A percentile compares a stretch with the other conserved stretches of the same genome.
Conservation (phyloP, 1,140 invertebrate genomes). For the Maconellicoccus hirsutus region DNA sequence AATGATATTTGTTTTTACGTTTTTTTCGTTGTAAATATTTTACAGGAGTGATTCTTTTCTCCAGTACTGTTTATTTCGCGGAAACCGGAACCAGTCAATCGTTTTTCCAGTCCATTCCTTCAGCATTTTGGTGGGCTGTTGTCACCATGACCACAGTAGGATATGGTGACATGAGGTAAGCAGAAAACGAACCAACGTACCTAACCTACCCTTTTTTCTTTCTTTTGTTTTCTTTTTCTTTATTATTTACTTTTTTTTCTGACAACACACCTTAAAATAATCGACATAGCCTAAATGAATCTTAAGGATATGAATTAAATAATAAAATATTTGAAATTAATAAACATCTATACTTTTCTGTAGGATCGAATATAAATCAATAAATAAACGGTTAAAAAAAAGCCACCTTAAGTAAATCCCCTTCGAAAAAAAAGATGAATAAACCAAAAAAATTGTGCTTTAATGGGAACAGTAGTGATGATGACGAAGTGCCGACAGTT, state of each 20-base stretch:
- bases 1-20: conserved; percentile 5
- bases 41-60: conserved; percentile 98
- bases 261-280: too few species aligned
- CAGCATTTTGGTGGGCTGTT: conserved; percentile 98
- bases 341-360: too few species aligned
- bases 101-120: conserved; percentile 97
- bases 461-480: neutral
- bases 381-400: too few species aligned
- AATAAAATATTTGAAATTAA: too few species aligned
- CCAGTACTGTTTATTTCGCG: conserved; percentile 97
- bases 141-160: conserved; percentile 98
- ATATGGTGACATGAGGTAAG: conserved; percentile 95
- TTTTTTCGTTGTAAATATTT: conserved; percentile 34
- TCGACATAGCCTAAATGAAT: neutral
- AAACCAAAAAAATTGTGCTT: neutral
- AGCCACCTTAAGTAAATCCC: too few species aligned
- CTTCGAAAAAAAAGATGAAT: too few species aligned
- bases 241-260: too few species aligned
- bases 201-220: neutral
- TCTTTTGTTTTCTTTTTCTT: too few species aligned
- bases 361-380: too few species aligned
- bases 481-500: conserved; percentile 17
- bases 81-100: conserved; percentile 95
- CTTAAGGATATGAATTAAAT: neutral
- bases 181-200: conserved; percentile 21